These are phyloP conservation scores for Papilio elwesi DNA, from an alignment of 2,888 invertebrate genomes.

Conservation along the genomic window DNA sequence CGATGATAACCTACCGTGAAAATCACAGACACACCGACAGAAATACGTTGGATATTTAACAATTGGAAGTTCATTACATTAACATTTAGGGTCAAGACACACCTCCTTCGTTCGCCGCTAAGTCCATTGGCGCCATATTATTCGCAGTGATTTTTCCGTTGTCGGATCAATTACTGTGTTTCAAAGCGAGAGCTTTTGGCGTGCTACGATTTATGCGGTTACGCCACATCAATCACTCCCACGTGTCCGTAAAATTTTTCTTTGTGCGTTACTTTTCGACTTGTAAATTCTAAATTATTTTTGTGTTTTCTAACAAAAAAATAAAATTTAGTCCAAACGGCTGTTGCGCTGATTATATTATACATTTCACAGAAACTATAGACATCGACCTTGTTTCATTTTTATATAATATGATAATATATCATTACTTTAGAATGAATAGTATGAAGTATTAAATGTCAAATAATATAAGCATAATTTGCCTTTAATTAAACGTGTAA, in stretches of 20 bases:
- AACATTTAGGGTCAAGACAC: constrained; percentile 66
- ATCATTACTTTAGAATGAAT: no score
- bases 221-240: constrained; percentile 75
- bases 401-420: no score
- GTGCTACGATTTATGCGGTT: constrained; percentile 66
- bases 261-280: constrained; percentile 56
- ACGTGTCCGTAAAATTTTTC: constrained; percentile 58
- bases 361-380: no score
- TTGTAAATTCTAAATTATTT: constrained; percentile 40
- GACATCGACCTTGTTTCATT: no score
- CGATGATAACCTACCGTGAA: constrained; percentile 72
- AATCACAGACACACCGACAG: constrained; percentile 71
- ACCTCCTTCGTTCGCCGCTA: constrained; percentile 61
- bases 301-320: background rate
- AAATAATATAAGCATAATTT: no score
- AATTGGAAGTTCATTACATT: constrained; percentile 73
- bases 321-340: no score
- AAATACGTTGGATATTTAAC: constrained; percentile 70
- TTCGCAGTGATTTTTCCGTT: constrained; percentile 56
- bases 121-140: constrained; percentile 60
- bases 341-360: no score
- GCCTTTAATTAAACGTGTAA: no score
- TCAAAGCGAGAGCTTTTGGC: constrained; percentile 67
- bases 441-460: no score
- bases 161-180: constrained; percentile 65